These are phyloP conservation scores for Montifringilla adamsi DNA, from an alignment of 2,113 vertebrate species.

Conservation along the genomic window DNA sequence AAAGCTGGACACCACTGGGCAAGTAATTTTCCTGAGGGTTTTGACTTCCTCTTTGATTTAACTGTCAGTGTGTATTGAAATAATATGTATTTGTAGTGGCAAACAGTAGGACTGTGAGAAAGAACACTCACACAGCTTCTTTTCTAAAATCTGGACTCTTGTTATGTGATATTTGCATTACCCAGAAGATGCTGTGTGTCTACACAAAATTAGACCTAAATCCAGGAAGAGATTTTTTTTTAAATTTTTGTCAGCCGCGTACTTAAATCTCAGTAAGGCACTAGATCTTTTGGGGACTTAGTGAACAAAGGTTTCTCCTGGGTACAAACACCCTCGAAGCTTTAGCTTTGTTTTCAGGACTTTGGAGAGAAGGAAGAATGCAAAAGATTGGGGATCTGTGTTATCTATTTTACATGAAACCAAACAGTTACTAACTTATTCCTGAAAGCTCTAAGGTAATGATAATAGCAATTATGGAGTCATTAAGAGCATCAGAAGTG, in stretches of 20 bases:
- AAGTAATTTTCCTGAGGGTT: not conserved
- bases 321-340: not conserved
- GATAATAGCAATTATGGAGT: not conserved
- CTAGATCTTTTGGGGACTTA: not conserved
- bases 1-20: not conserved
- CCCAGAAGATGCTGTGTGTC: not conserved
- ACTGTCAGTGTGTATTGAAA: not conserved
- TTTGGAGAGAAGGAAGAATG: not conserved
- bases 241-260: not conserved
- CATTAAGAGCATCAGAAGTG: not conserved
- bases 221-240: not conserved
- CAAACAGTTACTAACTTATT: not conserved
- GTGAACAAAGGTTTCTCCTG: not conserved
- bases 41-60: not conserved
- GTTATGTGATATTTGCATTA: not conserved
- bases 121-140: not conserved
- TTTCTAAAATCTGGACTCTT: not conserved
- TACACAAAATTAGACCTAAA: not conserved
- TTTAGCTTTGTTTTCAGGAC: not conserved
- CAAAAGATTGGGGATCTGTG: not conserved
- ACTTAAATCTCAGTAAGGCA: not conserved
- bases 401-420: not conserved
- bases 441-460: not conserved
- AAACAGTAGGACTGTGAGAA: not conserved
- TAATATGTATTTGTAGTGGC: not conserved